Percentiles rank a stretch among this genome's conserved stretches.
phyloP scores from a whole-genome alignment of 1,140 invertebrate species.

The Rhyacophila brunnea region DNA sequence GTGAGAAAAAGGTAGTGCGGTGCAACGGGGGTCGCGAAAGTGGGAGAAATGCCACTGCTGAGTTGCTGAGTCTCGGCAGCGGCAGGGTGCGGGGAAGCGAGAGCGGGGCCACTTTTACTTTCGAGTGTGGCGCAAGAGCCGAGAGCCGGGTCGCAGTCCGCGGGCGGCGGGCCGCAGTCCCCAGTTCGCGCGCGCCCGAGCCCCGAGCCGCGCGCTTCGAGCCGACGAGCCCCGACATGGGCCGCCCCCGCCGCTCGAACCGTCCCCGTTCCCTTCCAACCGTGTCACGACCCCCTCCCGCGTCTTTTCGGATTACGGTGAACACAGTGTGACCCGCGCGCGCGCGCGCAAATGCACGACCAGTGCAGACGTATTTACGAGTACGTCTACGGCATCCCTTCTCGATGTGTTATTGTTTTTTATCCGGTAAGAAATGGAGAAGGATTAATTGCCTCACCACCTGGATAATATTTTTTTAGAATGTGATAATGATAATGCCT shows the following conservation, averaged over 20 bases:
- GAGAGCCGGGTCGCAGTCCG: slow-evolving; percentile 39
- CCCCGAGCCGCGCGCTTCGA: slow-evolving; percentile 28
- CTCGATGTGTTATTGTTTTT: too few relatives aligned
- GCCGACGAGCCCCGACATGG: slow-evolving; percentile 7
- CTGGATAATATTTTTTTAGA: too few relatives aligned
- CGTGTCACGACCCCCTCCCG: slow-evolving; percentile 39
- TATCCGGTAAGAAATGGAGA: too few relatives aligned
- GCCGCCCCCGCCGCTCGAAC: neutral
- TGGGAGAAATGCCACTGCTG: slow-evolving; percentile 47
- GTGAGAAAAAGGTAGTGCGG: neutral
- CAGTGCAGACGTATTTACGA: too few relatives aligned
- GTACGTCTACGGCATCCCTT: too few relatives aligned
- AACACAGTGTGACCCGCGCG: slow-evolving; percentile 10
- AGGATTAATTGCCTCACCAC: too few relatives aligned
- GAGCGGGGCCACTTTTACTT: slow-evolving; percentile 52
- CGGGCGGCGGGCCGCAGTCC: slow-evolving; percentile 37
- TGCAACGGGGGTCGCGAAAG: slow-evolving; percentile 39
- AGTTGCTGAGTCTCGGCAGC: slow-evolving; percentile 1
- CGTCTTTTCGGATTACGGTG: slow-evolving; percentile 43
- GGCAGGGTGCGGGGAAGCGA: neutral
- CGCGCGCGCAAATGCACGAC: slow-evolving; percentile 1
- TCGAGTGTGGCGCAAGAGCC: slow-evolving; percentile 34
- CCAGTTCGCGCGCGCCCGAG: slow-evolving; percentile 28
- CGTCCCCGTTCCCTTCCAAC: slow-evolving; percentile 43
- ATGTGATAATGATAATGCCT: too few relatives aligned